Evolutionary conservation across 2,113 vertebrate species (phyloP).

Genomic region (Eurypyga helias): DNA sequence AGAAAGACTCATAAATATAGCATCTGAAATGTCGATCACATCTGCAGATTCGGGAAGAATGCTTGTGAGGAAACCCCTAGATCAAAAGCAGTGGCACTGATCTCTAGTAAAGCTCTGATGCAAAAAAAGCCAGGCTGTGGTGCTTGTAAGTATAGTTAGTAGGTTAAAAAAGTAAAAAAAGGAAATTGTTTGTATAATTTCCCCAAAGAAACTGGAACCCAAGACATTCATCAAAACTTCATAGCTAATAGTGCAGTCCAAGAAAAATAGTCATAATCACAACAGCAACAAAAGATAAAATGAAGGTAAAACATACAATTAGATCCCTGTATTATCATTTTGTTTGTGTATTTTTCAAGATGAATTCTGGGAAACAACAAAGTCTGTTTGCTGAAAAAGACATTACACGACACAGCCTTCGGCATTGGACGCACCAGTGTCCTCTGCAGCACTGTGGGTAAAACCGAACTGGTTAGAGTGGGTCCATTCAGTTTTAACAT

Average conservation of each 20-base stretch:
- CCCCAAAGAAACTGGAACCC: neutral
- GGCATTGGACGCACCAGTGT: neutral
- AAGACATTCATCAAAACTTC: neutral
- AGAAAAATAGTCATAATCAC: neutral
- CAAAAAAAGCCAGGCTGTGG: neutral
- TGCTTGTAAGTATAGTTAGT: neutral
- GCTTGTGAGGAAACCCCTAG: neutral
- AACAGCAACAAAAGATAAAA: neutral
- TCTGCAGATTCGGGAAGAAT: neutral
- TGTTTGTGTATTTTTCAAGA: neutral
- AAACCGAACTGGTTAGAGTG: neutral
- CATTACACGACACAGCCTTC: neutral
- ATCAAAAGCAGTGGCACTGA: neutral
- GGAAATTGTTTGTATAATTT: neutral
- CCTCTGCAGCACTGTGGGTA: neutral
- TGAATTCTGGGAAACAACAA: neutral
- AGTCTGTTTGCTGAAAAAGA: neutral
- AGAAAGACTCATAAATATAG: neutral
- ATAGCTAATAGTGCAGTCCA: neutral
- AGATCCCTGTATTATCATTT: neutral
- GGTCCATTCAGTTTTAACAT: neutral
- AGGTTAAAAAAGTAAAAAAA: neutral
- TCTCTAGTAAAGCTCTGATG: neutral
- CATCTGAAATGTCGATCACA: neutral
- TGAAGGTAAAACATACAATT: neutral